A percentile compares a stretch with the other conserved stretches of the same genome.
phyloP scores from a whole-genome alignment of 2,888 invertebrate species.

The Limnephilus auricula region DNA sequence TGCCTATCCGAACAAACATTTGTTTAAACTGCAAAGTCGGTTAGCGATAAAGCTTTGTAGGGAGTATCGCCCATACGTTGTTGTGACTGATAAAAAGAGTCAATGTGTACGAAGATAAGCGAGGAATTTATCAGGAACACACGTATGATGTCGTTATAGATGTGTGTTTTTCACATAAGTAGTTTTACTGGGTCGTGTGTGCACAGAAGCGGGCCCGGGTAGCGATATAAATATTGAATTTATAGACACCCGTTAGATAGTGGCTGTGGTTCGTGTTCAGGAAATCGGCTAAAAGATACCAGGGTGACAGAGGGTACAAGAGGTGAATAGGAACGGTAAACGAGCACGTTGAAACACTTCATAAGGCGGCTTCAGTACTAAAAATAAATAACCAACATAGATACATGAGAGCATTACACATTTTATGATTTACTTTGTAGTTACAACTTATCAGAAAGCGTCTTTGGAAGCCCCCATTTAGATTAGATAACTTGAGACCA shows the following conservation, averaged over 20 bases:
- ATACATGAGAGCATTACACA: background rate
- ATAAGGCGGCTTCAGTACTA: background rate
- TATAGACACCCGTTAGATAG: conserved; percentile 35
- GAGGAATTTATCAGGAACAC: conserved; percentile 7
- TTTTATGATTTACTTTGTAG: background rate
- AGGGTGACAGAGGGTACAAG: conserved; percentile 5
- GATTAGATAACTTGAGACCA: too few species aligned
- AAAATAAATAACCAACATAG: background rate
- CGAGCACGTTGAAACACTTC: conserved; percentile 27
- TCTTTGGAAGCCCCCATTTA: too few species aligned
- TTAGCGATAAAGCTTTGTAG: background rate
- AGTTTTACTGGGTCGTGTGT: conserved; percentile 5
- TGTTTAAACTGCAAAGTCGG: conserved; percentile 33
- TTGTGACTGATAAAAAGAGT: conserved; percentile 23
- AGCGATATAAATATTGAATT: conserved; percentile 28
- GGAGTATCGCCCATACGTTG: background rate
- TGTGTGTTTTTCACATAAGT: background rate
- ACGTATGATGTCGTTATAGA: conserved; percentile 5
- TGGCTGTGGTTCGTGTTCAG: conserved; percentile 16
- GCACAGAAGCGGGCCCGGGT: background rate
- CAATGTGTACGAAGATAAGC: conserved; percentile 34
- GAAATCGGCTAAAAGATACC: conserved; percentile 49
- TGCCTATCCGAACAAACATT: conserved; percentile 27
- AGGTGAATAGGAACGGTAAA: conserved; percentile 21
- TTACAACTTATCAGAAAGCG: background rate